Evolutionary conservation across 2,113 vertebrate species (phyloP).

Genomic region (Scalopus aquaticus): DNA sequence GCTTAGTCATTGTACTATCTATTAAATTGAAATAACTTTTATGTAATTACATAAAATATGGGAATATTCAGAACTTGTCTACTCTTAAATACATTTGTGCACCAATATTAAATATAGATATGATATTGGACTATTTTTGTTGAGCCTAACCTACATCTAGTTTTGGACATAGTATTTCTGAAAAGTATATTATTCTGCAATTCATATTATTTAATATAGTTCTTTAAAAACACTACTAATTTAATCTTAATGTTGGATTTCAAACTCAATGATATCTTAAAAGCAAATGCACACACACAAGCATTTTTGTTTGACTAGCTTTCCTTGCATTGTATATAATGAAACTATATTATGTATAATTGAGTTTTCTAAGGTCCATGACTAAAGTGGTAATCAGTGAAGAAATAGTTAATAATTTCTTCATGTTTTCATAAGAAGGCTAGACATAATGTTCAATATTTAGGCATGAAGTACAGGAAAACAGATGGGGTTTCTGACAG

Average conservation of each 20-base stretch:
- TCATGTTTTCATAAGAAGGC: background rate
- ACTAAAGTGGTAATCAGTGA: background rate
- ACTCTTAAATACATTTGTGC: background rate
- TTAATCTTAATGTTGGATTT: background rate
- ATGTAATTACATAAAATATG: background rate
- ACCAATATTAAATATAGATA: background rate
- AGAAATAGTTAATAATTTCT: background rate
- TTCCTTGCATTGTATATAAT: background rate
- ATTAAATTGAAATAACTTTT: background rate
- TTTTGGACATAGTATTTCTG: background rate
- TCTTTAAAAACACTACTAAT: background rate
- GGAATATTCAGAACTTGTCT: background rate
- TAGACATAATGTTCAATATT: conserved; percentile 29
- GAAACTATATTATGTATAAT: background rate
- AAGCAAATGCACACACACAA: background rate
- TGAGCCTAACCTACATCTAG: background rate
- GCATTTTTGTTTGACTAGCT: background rate
- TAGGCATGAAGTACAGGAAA: background rate
- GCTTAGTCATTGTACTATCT: background rate
- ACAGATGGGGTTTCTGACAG: background rate
- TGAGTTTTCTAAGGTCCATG: background rate
- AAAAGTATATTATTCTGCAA: background rate
- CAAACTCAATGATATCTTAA: background rate
- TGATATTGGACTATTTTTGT: background rate
- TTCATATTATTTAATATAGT: background rate